Conservation (phyloP, 2,888 invertebrate species). For the Tanytarsus gracilentus region DNA sequence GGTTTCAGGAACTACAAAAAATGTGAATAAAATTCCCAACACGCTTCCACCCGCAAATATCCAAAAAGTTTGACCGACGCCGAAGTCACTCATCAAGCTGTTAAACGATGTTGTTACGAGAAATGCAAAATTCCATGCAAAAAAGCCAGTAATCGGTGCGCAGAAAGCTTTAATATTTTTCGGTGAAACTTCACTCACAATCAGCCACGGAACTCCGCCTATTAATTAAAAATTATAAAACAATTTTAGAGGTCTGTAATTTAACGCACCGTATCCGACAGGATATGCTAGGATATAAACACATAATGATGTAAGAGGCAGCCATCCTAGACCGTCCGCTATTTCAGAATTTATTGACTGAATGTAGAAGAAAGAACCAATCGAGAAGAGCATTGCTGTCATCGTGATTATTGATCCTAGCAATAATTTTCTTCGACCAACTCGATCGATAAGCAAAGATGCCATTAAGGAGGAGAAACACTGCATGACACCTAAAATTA, state of each 20-base stretch:
- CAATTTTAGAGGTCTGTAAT: slow-evolving; percentile 79
- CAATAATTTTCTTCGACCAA: slow-evolving; percentile 54
- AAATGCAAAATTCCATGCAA: slow-evolving; percentile 76
- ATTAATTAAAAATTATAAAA: no score
- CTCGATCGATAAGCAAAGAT: slow-evolving; percentile 60
- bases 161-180: slow-evolving; percentile 69
- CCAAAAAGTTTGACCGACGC: slow-evolving; percentile 61
- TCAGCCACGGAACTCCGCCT: slow-evolving; percentile 52
- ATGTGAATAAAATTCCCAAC: slow-evolving; percentile 57
- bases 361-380: slow-evolving; percentile 25
- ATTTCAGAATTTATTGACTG: slow-evolving; percentile 34
- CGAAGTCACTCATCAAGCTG: slow-evolving; percentile 49
- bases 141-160: slow-evolving; percentile 66
- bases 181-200: slow-evolving; percentile 69
- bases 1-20: slow-evolving; percentile 53
- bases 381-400: background rate
- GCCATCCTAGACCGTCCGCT: slow-evolving; percentile 54
- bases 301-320: slow-evolving; percentile 65
- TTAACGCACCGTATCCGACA: slow-evolving; percentile 71
- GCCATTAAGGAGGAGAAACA: slow-evolving; percentile 61
- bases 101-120: slow-evolving; percentile 66
- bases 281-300: slow-evolving; percentile 73
- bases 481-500: slow-evolving; percentile 67
- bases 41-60: slow-evolving; percentile 59
- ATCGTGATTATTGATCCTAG: slow-evolving; percentile 11